These are phyloP conservation scores for Passer domesticus DNA, from an alignment of 2,113 vertebrate species.

Conservation along the genomic window DNA sequence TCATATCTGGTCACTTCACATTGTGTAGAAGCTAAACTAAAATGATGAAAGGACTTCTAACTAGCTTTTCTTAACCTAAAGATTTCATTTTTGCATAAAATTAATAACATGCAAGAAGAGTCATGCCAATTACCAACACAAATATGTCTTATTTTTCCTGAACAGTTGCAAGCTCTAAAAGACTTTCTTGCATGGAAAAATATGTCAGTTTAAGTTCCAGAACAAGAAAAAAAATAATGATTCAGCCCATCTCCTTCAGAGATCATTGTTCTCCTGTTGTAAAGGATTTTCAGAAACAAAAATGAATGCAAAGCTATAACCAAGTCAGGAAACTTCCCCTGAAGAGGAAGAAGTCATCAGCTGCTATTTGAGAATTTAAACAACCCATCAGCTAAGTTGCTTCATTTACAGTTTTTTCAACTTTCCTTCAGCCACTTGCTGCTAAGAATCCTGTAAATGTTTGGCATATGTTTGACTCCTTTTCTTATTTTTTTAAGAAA, in stretches of 20 bases:
- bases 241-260: not conserved
- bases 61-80: not conserved
- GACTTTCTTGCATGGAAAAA: not conserved
- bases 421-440: not conserved
- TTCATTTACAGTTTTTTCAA: not conserved
- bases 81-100: not conserved
- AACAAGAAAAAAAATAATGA: not conserved
- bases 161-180: not conserved
- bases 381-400: not conserved
- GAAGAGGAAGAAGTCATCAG: not conserved
- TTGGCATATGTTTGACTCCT: not conserved
- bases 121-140: not conserved
- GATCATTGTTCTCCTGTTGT: not conserved
- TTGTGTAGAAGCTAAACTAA: rapidly evolving
- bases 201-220: not conserved
- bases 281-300: not conserved
- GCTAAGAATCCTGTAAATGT: not conserved
- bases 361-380: not conserved
- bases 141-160: not conserved
- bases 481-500: not conserved
- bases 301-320: not conserved
- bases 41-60: not conserved
- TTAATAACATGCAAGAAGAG: rapidly evolving
- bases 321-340: not conserved
- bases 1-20: not conserved